A percentile compares a stretch with the other conserved stretches of the same genome.
Evolutionary conservation across 2,113 vertebrate species (phyloP).

Genomic region (Nanger granti): DNA sequence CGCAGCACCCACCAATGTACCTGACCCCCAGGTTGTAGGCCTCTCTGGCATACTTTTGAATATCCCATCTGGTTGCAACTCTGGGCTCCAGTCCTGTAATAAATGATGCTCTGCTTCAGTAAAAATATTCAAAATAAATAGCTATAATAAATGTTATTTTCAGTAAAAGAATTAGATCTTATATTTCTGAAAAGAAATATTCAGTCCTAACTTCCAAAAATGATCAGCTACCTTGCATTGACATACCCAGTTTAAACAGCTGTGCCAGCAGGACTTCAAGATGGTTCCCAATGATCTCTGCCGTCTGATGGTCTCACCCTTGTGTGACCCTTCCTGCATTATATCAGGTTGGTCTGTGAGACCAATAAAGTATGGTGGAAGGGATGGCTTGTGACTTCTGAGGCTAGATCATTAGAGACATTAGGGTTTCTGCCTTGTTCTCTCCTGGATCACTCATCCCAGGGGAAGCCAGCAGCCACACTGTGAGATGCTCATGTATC

Average conservation of each 20-base stretch:
- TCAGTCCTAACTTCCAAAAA: background rate
- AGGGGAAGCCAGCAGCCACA: background rate
- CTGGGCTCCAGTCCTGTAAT: constrained; percentile 91
- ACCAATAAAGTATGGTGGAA: background rate
- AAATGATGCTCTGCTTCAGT: background rate
- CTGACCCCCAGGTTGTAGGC: constrained; percentile 90
- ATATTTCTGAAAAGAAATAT: background rate
- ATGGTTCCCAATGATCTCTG: background rate
- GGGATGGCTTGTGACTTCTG: background rate
- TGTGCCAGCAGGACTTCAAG: background rate
- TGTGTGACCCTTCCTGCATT: background rate
- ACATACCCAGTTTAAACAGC: background rate
- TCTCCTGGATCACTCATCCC: background rate
- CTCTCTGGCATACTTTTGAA: constrained; percentile 92
- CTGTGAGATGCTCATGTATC: background rate
- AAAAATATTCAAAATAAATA: constrained; percentile 20
- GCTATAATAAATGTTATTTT: background rate
- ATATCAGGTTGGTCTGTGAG: background rate
- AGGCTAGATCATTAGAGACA: background rate
- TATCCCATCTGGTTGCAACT: constrained; percentile 92
- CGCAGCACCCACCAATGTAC: constrained; percentile 95
- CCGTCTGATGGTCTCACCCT: background rate
- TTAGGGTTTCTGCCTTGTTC: background rate
- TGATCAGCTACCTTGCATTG: background rate
- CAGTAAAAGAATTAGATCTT: background rate